phyloP scores from a whole-genome alignment of 2,797 vertebrate species.

The Acanthurus lineatus region DNA sequence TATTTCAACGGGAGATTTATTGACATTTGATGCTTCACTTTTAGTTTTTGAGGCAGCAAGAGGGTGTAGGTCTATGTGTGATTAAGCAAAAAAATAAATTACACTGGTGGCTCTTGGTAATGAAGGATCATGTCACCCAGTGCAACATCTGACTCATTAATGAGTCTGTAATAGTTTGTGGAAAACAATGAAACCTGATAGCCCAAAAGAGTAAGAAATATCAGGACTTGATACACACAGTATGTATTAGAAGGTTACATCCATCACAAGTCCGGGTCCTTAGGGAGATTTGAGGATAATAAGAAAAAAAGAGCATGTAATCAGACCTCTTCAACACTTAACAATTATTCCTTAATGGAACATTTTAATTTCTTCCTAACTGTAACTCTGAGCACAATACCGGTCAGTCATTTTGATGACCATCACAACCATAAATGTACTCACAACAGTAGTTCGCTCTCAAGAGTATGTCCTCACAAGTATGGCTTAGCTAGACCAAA shows the following conservation, averaged over 20 bases:
- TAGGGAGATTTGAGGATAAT: neutral
- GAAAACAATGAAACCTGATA: neutral
- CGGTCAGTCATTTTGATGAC: neutral
- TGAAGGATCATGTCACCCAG: neutral
- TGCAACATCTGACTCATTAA: neutral
- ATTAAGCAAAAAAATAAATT: neutral
- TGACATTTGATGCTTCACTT: too few species aligned
- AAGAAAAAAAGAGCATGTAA: neutral
- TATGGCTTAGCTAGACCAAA: neutral
- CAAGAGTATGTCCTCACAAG: constrained; percentile 18
- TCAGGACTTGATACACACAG: neutral
- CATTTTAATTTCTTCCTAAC: neutral
- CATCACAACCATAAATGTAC: neutral
- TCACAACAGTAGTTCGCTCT: neutral
- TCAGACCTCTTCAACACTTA: neutral
- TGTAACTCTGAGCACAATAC: neutral
- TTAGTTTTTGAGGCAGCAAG: neutral
- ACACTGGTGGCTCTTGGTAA: neutral
- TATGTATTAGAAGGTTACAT: too few species aligned
- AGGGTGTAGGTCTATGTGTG: neutral
- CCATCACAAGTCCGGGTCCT: neutral
- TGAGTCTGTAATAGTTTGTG: neutral
- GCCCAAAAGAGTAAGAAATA: neutral
- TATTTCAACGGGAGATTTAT: too few species aligned
- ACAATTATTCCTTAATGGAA: neutral